A percentile compares a stretch with the other conserved stretches of the same genome.
These are phyloP conservation scores for Tarsius wallacei DNA, from an alignment of 2,797 vertebrate genomes.

Conservation along the genomic window DNA sequence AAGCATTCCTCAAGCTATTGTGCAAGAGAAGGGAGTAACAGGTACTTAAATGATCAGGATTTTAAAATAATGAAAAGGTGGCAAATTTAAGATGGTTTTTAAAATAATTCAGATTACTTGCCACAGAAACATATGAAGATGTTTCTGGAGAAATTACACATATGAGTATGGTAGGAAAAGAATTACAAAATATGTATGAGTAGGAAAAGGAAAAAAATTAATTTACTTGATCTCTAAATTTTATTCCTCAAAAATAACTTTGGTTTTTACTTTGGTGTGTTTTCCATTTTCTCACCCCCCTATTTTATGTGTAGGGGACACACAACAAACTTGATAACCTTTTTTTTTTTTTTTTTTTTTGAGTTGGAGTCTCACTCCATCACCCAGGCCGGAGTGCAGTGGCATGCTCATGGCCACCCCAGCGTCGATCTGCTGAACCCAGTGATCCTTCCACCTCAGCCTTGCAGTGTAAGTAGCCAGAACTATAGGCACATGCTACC, in stretches of 20 bases:
- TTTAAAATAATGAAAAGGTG: conserved; percentile 18
- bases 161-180: neutral
- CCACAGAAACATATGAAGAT: neutral
- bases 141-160: neutral
- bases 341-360: too few species aligned
- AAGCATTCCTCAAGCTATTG: neutral
- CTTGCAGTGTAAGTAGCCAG: too few species aligned
- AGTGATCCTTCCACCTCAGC: too few species aligned
- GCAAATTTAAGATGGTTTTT: neutral
- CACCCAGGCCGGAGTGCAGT: too few species aligned
- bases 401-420: too few species aligned
- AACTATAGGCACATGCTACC: too few species aligned
- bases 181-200: neutral
- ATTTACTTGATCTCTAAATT: neutral
- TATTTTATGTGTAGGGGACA: too few species aligned
- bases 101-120: neutral
- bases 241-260: neutral
- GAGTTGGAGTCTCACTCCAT: too few species aligned
- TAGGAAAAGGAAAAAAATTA: neutral
- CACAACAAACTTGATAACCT: too few species aligned
- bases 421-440: too few species aligned
- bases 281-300: fast-evolving
- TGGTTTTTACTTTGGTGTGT: neutral
- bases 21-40: neutral
- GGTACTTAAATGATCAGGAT: neutral